Evolutionary conservation across 2,113 vertebrate genomes (phyloP).

Genomic region (Zonotrichia leucophrys): DNA sequence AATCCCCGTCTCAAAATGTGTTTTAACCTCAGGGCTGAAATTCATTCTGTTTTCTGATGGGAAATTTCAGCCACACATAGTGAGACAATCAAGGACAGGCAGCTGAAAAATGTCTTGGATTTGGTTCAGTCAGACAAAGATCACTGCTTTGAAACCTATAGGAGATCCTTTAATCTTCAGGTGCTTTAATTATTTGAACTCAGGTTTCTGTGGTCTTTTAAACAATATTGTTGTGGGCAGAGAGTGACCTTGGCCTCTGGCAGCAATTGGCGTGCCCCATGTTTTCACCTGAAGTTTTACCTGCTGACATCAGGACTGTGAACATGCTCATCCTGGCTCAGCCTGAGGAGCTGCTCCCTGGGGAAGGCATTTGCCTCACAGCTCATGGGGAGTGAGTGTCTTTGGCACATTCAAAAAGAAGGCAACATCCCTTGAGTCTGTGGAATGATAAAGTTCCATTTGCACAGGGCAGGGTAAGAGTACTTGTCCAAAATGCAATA

Average conservation of each 20-base stretch:
- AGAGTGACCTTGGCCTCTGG: not conserved
- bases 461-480: not conserved
- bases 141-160: not conserved
- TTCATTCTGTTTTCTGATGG: not conserved
- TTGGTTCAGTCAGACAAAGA: not conserved
- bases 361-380: not conserved
- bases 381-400: not conserved
- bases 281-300: not conserved
- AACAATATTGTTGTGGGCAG: not conserved
- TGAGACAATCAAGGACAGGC: not conserved
- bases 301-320: not conserved
- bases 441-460: not conserved
- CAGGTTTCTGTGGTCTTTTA: not conserved
- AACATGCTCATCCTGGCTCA: fast-evolving
- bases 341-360: not conserved
- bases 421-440: not conserved
- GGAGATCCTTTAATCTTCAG: not conserved
- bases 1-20: not conserved
- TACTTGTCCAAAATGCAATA: not conserved
- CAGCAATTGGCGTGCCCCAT: not conserved
- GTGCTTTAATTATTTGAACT: not conserved
- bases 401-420: not conserved
- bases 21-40: not conserved
- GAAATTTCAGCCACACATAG: not conserved
- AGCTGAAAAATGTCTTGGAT: not conserved